Conservation (phyloP, 2,113 vertebrate species). For the Zosterops borbonicus region DNA sequence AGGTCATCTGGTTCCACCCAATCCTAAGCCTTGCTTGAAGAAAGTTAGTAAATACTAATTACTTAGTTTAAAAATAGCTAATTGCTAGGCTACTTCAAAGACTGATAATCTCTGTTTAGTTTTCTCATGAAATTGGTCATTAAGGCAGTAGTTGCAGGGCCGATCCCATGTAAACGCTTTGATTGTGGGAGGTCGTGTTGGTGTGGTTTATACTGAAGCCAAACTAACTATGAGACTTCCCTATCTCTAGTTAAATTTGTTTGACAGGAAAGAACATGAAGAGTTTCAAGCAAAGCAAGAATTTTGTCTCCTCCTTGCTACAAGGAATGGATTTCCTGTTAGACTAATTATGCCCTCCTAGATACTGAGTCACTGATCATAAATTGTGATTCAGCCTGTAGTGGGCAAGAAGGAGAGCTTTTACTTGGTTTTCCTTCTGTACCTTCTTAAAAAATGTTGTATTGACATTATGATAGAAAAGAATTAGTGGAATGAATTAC, state of each 20-base stretch:
- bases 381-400: neutral
- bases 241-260: neutral
- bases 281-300: neutral
- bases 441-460: neutral
- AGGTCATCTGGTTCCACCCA: neutral
- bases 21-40: neutral
- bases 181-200: neutral
- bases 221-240: neutral
- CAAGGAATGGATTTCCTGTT: neutral
- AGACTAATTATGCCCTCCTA: neutral
- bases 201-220: neutral
- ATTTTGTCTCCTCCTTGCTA: neutral
- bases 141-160: neutral
- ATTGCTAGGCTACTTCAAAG: neutral
- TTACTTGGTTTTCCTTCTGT: neutral
- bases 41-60: neutral
- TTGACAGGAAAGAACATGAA: neutral
- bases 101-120: neutral
- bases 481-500: neutral
- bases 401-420: neutral
- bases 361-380: neutral
- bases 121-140: neutral
- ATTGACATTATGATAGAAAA: neutral
- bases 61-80: neutral
- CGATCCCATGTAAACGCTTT: neutral